A percentile compares a stretch with the other conserved stretches of the same genome.
Evolutionary conservation across 2,797 vertebrate species (phyloP).

Genomic region (Holocentrus rufus): DNA sequence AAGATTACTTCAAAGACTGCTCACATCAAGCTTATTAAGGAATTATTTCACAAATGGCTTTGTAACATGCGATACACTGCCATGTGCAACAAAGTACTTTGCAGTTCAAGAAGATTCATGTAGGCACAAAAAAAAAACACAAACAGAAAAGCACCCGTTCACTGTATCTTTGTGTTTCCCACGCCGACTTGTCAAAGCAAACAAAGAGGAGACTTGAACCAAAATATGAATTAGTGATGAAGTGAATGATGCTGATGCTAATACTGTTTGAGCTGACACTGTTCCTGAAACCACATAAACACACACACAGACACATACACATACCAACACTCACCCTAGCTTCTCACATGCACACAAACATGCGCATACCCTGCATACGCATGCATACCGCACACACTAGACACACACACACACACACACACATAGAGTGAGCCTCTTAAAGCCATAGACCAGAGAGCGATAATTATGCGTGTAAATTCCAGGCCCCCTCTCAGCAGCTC

Average conservation of each 20-base stretch:
- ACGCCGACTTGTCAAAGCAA: conserved; percentile 74
- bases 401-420: conserved; percentile 12
- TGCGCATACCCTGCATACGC: background rate
- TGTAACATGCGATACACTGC: conserved; percentile 38
- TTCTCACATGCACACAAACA: conserved; percentile 27
- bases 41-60: conserved; percentile 19
- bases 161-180: conserved; percentile 73
- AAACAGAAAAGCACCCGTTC: conserved; percentile 48
- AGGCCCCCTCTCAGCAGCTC: conserved; percentile 64
- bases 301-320: conserved; percentile 58
- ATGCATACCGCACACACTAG: conserved; percentile 1
- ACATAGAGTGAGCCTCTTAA: conserved; percentile 60
- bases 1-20: conserved; percentile 13
- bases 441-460: conserved; percentile 68
- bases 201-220: conserved; percentile 61
- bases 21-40: conserved; percentile 37
- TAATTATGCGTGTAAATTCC: conserved; percentile 80
- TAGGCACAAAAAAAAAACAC: conserved; percentile 61
- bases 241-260: conserved; percentile 62
- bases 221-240: conserved; percentile 76
- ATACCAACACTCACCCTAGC: conserved; percentile 26
- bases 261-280: conserved; percentile 61
- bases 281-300: conserved; percentile 62
- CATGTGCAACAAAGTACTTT: conserved; percentile 41
- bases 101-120: conserved; percentile 42